Conservation (phyloP, 2,888 invertebrate species). For the Drosophila ustulata region DNA sequence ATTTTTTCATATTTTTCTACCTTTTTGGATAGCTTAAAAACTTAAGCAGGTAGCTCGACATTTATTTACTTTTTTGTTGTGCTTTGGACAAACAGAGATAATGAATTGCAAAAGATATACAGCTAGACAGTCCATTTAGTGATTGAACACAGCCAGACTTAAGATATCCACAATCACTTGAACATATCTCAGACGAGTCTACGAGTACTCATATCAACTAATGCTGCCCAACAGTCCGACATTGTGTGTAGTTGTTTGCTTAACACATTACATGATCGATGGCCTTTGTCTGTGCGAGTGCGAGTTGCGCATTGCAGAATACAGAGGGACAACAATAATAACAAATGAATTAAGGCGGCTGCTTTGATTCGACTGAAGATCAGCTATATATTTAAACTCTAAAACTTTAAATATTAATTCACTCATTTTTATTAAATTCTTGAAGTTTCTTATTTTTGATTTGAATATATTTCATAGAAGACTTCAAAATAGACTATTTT, state of each 20-base stretch:
- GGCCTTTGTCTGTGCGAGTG: neutral
- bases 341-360: too few relatives aligned
- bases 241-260: constrained; percentile 9
- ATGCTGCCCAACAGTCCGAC: constrained; percentile 20
- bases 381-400: too few relatives aligned
- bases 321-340: neutral
- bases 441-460: too few relatives aligned
- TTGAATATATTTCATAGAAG: too few relatives aligned
- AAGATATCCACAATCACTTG: constrained; percentile 34
- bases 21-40: constrained; percentile 28
- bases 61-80: constrained; percentile 7
- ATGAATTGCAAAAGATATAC: constrained; percentile 47
- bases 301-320: constrained; percentile 4
- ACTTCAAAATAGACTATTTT: too few relatives aligned
- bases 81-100: constrained; percentile 31
- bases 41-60: constrained; percentile 36
- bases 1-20: constrained; percentile 10
- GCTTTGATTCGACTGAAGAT: too few relatives aligned
- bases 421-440: too few relatives aligned
- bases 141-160: constrained; percentile 16
- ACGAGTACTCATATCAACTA: neutral
- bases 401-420: too few relatives aligned
- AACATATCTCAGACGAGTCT: constrained; percentile 14
- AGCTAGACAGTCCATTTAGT: constrained; percentile 12
- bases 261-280: constrained; percentile 47